Evolutionary conservation across 2,888 invertebrate genomes (phyloP).

Genomic region (Mesorhabditis belari): DNA sequence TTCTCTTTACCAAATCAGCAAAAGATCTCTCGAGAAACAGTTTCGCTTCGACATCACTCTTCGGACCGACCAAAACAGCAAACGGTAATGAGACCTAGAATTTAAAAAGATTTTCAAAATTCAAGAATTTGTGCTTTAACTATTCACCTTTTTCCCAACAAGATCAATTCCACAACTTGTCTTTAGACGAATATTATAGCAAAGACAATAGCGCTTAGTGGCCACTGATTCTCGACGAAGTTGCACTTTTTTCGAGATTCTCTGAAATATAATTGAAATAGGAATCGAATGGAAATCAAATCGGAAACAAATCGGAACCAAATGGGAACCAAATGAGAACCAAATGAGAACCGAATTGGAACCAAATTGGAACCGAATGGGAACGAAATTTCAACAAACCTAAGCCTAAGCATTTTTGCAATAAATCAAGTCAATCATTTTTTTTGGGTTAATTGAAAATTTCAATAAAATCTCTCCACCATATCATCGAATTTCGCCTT

Average conservation of each 20-base stretch:
- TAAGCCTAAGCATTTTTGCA: neutral
- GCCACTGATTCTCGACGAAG: constrained; percentile 50
- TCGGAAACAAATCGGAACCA: too few species aligned
- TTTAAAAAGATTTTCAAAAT: neutral
- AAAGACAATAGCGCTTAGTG: constrained; percentile 47
- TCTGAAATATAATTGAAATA: constrained; percentile 23
- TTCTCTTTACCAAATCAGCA: constrained; percentile 31
- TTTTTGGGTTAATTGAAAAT: neutral
- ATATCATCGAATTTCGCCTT: constrained; percentile 51
- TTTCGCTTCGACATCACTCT: constrained; percentile 50
- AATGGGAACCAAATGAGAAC: too few species aligned
- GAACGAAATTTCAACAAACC: too few species aligned
- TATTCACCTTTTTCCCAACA: constrained; percentile 35
- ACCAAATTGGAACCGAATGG: too few species aligned
- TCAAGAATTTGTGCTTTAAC: neutral
- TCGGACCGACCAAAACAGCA: constrained; percentile 51
- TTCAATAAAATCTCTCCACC: constrained; percentile 14
- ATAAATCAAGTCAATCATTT: neutral
- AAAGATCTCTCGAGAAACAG: constrained; percentile 50
- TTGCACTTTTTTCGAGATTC: constrained; percentile 51
- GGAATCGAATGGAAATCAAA: neutral
- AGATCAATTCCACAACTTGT: constrained; percentile 47
- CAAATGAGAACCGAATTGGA: too few species aligned
- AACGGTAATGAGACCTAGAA: constrained; percentile 49
- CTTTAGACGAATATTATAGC: constrained; percentile 42